Conservation (phyloP, 2,888 invertebrate genomes). For the Sarcophaga rosellei region DNA sequence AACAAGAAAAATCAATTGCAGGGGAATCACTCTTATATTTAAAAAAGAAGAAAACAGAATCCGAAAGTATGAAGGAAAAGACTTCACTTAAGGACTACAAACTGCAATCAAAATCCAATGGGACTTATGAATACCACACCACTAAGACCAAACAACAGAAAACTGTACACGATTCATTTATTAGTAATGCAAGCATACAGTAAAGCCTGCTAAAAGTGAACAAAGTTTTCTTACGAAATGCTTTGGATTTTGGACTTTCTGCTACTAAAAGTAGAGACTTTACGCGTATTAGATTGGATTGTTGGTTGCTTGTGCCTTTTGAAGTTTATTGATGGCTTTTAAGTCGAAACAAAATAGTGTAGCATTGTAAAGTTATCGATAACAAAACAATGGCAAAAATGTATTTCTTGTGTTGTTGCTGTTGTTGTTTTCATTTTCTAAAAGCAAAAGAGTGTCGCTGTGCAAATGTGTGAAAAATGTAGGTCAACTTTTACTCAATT, state of each 20-base stretch:
- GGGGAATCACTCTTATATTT: background rate
- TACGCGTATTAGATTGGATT: no score
- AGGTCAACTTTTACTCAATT: slow-evolving; percentile 55
- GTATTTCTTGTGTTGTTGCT: slow-evolving; percentile 7
- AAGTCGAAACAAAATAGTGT: slow-evolving; percentile 14
- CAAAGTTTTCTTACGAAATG: no score
- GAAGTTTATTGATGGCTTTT: slow-evolving; percentile 1
- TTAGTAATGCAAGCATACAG: background rate
- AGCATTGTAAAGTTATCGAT: slow-evolving; percentile 37
- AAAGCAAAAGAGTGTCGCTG: slow-evolving; percentile 64
- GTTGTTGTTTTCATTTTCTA: slow-evolving; percentile 17
- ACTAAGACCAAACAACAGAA: slow-evolving; percentile 10
- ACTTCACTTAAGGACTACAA: slow-evolving; percentile 47
- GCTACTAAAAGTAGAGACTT: no score
- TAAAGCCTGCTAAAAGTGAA: background rate
- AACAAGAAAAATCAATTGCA: background rate
- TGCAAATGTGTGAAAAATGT: slow-evolving; percentile 58
- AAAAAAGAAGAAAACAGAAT: background rate
- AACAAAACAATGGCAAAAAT: slow-evolving; percentile 47
- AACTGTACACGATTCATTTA: background rate
- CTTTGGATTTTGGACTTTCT: no score
- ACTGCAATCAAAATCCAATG: background rate
- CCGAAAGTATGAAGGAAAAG: slow-evolving; percentile 10
- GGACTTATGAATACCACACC: slow-evolving; percentile 33
- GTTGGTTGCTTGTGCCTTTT: no score